Evolutionary conservation across 2,113 vertebrate species (phyloP).

Genomic region (Corythornis cristatus): DNA sequence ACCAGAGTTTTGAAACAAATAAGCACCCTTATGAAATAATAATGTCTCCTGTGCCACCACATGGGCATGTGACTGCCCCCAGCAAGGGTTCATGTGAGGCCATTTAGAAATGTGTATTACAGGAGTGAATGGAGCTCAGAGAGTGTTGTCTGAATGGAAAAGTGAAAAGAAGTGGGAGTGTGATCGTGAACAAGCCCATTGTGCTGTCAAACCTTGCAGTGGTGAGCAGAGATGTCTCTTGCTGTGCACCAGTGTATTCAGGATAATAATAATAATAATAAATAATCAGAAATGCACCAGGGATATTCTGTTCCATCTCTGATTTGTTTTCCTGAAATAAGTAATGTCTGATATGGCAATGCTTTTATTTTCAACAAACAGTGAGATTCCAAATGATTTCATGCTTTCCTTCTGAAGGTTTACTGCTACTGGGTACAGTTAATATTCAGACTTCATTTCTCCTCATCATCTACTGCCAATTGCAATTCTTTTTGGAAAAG

Average conservation of each 20-base stretch:
- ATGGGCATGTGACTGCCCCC: background rate
- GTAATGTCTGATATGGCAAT: background rate
- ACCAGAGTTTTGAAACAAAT: background rate
- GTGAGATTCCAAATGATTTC: background rate
- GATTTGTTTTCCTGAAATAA: background rate
- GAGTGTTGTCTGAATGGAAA: background rate
- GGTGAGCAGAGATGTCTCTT: background rate
- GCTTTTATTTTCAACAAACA: background rate
- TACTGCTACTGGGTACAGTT: background rate
- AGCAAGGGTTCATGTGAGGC: background rate
- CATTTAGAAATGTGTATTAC: background rate
- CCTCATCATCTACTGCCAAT: background rate
- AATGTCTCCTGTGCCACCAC: background rate
- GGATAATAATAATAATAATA: background rate
- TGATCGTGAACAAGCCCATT: background rate
- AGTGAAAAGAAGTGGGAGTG: background rate
- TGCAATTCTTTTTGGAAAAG: conserved; percentile 4
- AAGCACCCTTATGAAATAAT: background rate
- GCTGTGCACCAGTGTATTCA: accelerated
- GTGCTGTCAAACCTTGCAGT: background rate
- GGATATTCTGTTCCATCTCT: background rate
- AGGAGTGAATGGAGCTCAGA: background rate
- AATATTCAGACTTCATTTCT: background rate
- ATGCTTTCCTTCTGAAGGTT: background rate
- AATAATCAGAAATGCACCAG: background rate